Base-by-base conservation (phyloP, 1,140 invertebrate genomes). In the Ceratosolen fusciceps region DNA sequence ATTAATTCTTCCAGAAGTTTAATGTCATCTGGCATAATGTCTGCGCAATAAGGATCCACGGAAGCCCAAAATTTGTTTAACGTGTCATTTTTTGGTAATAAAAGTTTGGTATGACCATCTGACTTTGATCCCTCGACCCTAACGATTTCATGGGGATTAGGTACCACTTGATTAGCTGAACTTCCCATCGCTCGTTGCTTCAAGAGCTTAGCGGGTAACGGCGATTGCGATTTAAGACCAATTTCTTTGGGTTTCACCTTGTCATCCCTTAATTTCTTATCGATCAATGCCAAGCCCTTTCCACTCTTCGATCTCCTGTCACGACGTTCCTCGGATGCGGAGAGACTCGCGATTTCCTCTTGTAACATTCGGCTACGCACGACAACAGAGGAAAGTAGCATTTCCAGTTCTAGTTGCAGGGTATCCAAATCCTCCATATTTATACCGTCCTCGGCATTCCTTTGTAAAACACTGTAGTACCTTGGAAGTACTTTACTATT, bases 1-100 rank as follows among this genome's bases (percentile, higher is more conserved):
- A 97, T 91, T 24, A 97, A 87, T 80, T 95, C 95, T 87, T 97
- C 95, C 43, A 98, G 89, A 79, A 95, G 92, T 86, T 95, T 95
- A 39, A 97, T 92, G 88, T 98, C 96, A 86, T 98, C 97, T 68
- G 93, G 92, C 74, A 94, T 96, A 67, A 98, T 94, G 72, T 97
- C 95, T 60, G 95, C 93, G 90, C 97, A 98, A 87, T 97, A 99
- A 0, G 96, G 95, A 88, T 99, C 97, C 0, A 98, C 94, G 39
- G 96, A 97, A 52, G 95, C 93, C 97, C 97, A 99, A 91, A 99
- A 99, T 89, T 97, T 95, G 86, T 98, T 97, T 2, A 97, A 96
- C 73, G 95, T 96, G 90, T 98, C 97, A 89, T 98, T 98, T 88
- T 96, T 96, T 14, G 95, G 94, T 76, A 95, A 86, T 49, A 92